Evolutionary conservation across 2,113 vertebrate species (phyloP).

Genomic region (Calidris pygmaea): DNA sequence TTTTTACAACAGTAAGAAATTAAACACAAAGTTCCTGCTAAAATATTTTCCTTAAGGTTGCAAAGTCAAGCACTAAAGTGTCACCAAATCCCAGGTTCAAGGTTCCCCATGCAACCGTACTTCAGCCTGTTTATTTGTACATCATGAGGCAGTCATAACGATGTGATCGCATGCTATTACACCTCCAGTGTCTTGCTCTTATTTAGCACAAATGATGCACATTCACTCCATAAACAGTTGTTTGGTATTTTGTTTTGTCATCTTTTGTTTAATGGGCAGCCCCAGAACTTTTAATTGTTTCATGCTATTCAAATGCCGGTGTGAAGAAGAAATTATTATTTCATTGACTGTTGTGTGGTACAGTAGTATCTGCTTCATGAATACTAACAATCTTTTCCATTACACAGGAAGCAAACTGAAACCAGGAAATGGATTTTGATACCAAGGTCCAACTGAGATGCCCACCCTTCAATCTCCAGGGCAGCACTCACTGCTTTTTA

Average conservation of each 20-base stretch:
- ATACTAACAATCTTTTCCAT: background rate
- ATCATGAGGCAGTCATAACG: background rate
- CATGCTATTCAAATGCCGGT: background rate
- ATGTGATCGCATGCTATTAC: background rate
- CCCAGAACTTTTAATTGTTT: background rate
- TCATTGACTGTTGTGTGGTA: background rate
- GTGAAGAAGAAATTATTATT: background rate
- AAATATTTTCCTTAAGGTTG: background rate
- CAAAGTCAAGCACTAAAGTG: background rate
- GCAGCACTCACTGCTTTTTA: background rate
- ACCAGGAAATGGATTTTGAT: background rate
- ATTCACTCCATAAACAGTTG: background rate
- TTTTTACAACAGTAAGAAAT: background rate
- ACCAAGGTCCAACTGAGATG: background rate
- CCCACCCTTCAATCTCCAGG: background rate
- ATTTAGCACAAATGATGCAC: background rate
- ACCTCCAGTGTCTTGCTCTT: background rate
- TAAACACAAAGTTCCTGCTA: background rate
- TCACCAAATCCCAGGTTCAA: background rate
- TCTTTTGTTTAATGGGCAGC: background rate
- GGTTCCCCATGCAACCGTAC: background rate
- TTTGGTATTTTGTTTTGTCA: background rate
- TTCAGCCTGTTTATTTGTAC: background rate
- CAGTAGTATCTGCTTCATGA: background rate
- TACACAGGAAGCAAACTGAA: background rate